phyloP scores from a whole-genome alignment of 2,888 invertebrate genomes.

The Drosophila koepferae region DNA sequence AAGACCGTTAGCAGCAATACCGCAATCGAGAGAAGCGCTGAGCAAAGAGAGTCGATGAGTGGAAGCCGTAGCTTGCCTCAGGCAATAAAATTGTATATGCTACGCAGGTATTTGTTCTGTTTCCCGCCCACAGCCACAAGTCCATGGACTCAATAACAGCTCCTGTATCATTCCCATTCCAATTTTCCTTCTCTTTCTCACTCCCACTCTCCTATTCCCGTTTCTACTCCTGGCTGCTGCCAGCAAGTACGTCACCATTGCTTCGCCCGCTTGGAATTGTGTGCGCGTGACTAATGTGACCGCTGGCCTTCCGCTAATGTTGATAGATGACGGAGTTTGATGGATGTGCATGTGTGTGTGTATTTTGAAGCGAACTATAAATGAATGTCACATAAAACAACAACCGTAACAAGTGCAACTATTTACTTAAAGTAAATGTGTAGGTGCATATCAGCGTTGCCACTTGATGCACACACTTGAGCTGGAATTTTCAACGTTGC shows the following conservation, averaged over 20 bases:
- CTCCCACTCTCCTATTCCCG: background rate
- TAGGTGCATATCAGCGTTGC: slow-evolving; percentile 18
- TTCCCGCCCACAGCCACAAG: background rate
- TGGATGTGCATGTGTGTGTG: slow-evolving; percentile 19
- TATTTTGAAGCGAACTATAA: slow-evolving; percentile 6
- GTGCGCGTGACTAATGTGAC: slow-evolving; percentile 41
- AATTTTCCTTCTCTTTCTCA: background rate
- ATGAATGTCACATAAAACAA: slow-evolving; percentile 20
- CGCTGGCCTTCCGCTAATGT: slow-evolving; percentile 24
- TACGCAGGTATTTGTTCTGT: slow-evolving; percentile 39
- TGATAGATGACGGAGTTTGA: slow-evolving; percentile 48
- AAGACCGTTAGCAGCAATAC: slow-evolving; percentile 11
- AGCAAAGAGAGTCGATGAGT: background rate
- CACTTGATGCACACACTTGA: slow-evolving; percentile 35
- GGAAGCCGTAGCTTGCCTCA: slow-evolving; percentile 36
- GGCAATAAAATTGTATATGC: slow-evolving; percentile 66
- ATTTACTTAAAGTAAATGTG: slow-evolving; percentile 29
- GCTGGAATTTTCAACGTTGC: slow-evolving; percentile 14
- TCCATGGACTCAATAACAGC: background rate
- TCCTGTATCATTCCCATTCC: background rate
- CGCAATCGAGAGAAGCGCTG: slow-evolving; percentile 1
- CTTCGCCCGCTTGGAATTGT: slow-evolving; percentile 23
- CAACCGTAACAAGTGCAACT: slow-evolving; percentile 13
- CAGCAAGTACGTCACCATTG: slow-evolving; percentile 45
- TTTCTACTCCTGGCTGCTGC: slow-evolving; percentile 15